These are phyloP conservation scores for Manis javanica DNA, from an alignment of 2,797 vertebrate genomes.

Conservation along the genomic window DNA sequence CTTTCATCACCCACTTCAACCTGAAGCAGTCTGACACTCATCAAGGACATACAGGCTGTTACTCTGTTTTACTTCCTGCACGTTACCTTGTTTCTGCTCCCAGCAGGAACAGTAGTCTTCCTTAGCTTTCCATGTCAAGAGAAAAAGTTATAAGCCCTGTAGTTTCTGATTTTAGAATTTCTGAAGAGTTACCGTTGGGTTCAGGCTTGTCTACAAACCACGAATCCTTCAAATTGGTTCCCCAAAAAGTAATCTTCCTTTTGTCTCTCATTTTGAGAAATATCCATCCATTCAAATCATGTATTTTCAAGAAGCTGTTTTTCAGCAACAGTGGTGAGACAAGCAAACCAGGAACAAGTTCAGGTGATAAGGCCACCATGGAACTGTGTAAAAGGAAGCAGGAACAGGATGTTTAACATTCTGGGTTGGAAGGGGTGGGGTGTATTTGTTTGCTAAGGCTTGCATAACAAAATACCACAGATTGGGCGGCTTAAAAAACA, in stretches of 20 bases:
- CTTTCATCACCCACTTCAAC: neutral
- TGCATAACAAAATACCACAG: neutral
- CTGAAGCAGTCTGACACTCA: neutral
- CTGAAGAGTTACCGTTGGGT: neutral
- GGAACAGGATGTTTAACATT: neutral
- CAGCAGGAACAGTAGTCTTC: neutral
- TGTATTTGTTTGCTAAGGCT: neutral
- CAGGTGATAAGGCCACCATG: neutral
- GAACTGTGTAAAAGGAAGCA: neutral
- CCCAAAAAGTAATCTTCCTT: neutral
- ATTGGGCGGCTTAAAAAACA: neutral
- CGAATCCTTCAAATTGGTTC: neutral
- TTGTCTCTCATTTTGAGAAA: conserved; percentile 19
- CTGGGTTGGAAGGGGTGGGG: neutral
- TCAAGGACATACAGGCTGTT: neutral
- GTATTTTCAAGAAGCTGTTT: neutral
- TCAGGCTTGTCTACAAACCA: neutral
- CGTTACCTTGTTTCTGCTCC: neutral
- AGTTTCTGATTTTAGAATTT: neutral
- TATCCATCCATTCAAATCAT: neutral
- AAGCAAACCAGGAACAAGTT: neutral
- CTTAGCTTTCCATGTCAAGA: neutral
- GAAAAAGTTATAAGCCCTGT: neutral
- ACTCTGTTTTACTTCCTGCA: neutral
- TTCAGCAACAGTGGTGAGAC: neutral